Conservation (phyloP, 2,888 invertebrate species). For the Patella depressa region DNA sequence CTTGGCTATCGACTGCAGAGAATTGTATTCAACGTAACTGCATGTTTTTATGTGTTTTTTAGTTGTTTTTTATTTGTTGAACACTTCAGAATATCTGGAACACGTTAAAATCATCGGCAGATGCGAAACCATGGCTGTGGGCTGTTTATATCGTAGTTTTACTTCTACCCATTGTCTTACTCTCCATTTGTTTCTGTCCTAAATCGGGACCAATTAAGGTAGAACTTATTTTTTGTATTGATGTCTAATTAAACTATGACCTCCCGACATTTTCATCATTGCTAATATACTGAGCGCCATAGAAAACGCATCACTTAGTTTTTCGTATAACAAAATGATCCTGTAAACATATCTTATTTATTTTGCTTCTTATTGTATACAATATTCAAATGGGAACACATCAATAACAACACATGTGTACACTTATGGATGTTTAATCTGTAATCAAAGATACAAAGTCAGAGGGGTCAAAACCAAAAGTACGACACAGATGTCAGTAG, state of each 20-base stretch:
- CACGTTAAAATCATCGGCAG: slow-evolving; percentile 82
- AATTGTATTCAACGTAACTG: neutral
- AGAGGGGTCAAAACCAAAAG: too few species aligned
- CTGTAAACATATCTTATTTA: too few species aligned
- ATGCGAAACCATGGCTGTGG: slow-evolving; percentile 92
- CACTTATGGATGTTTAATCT: too few species aligned
- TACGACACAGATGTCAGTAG: too few species aligned
- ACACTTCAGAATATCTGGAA: slow-evolving; percentile 79
- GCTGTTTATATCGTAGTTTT: slow-evolving; percentile 85
- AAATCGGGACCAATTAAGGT: slow-evolving; percentile 66
- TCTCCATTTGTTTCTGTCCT: slow-evolving; percentile 85
- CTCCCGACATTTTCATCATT: neutral
- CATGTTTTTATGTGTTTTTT: slow-evolving; percentile 21
- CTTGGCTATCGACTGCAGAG: too few species aligned
- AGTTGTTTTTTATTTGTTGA: slow-evolving; percentile 47
- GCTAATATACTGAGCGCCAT: too few species aligned
- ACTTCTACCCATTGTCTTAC: slow-evolving; percentile 83
- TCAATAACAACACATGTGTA: too few species aligned
- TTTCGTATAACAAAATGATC: too few species aligned
- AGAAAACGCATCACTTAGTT: too few species aligned
- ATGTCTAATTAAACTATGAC: neutral
- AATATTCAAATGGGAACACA: too few species aligned
- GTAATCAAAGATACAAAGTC: too few species aligned
- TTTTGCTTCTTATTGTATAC: too few species aligned
- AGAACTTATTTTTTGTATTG: slow-evolving; percentile 20